phyloP scores from a whole-genome alignment of 2,797 vertebrate genomes.

The Euphonia xanthogaster region DNA sequence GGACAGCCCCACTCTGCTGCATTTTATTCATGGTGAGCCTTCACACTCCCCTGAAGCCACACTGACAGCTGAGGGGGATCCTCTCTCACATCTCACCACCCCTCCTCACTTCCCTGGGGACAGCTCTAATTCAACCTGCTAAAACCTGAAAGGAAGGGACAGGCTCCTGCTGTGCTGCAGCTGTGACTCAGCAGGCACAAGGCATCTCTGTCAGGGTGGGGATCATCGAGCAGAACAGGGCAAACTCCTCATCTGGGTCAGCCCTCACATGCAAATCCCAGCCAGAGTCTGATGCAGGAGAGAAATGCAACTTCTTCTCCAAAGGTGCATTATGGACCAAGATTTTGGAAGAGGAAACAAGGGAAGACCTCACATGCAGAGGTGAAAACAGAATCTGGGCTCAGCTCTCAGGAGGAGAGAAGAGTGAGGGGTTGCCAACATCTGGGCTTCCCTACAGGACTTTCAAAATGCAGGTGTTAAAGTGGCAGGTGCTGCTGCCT shows the following conservation, averaged over 20 bases:
- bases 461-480: not conserved
- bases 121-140: not conserved
- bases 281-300: not conserved
- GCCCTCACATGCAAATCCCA: not conserved
- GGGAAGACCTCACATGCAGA: not conserved
- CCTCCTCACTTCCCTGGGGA: not conserved
- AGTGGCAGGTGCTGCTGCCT: not conserved
- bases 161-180: not conserved
- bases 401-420: not conserved
- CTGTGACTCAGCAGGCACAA: not conserved
- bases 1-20: not conserved
- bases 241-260: not conserved
- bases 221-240: not conserved
- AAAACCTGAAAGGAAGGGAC: not conserved
- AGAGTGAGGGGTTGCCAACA: not conserved
- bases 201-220: not conserved
- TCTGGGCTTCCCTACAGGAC: not conserved
- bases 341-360: not conserved
- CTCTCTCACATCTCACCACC: not conserved
- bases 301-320: not conserved
- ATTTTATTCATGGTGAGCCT: not conserved
- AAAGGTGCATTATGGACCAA: not conserved
- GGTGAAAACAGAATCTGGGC: not conserved
- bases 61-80: not conserved
- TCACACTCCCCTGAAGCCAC: not conserved